Evolutionary conservation across 2,888 invertebrate genomes (phyloP), one percentile per base, ranked within the genome.

Genomic region (Heliconius erato): DNA sequence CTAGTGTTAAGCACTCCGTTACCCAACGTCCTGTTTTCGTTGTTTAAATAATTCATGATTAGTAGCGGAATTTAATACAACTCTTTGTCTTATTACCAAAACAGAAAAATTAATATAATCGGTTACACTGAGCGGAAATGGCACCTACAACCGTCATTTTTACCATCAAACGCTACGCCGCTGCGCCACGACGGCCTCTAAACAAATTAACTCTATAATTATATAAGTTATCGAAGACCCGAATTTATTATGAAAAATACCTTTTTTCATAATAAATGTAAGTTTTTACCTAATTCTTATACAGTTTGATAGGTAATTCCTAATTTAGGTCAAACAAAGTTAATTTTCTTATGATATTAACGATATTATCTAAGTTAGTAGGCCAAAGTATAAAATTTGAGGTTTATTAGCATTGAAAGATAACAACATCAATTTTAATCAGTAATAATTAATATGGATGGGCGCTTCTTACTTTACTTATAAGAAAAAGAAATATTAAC

Each of bases 321-420:
- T 72, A 72, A 72, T 72, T 49, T 72, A 9, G 72, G 35, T 11
- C 59, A 74, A n/a, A 59, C 76, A 19, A 63, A 40, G 7, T 59
- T 26, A 63, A 63, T 40, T 76, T 74, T 59, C n/a, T n/a, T 3
- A 76, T 35, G 59, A 32, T 5, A 76, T 76, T 76, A 26, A 63
- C n/a, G 14, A n/a, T 63, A 76, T 63, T 76, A 63, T 76, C 26
- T 26, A 63, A 76, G 76, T 76, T 63, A 76, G 63, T 76, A 63
- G 63, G 76, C 63, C 63, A 76, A 76, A 63, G 76, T 35, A 16
- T 40, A 40, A 63, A 71, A 40, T 63, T 63, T 40, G 35, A 76
- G 63, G 32, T 63, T 16, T 40, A 26, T n/a, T 16, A 40, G 63
- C 35, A 26, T n/a, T 26, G 35, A 40, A 40, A 9, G n/a, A n/a